phyloP scores from a whole-genome alignment of 2,797 vertebrate species.

The Percopsis omiscomaycus region DNA sequence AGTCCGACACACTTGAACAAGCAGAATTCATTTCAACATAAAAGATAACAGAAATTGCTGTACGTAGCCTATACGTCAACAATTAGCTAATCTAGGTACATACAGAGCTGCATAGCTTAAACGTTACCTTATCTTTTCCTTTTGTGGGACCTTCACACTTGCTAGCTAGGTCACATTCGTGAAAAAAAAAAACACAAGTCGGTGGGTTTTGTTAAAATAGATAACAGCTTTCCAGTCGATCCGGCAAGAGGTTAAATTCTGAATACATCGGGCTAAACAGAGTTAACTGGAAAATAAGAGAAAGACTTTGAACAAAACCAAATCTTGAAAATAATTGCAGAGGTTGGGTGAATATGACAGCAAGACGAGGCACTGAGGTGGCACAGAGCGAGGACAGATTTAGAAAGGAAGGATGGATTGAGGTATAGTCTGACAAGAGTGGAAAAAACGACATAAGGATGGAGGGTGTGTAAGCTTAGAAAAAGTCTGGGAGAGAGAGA shows the following conservation, averaged over 20 bases:
- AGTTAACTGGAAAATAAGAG: background rate
- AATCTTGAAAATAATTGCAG: background rate
- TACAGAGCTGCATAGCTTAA: too few species aligned
- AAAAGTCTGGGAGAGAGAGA: constrained; percentile 28
- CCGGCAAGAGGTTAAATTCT: background rate
- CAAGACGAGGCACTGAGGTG: background rate
- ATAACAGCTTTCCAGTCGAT: too few species aligned
- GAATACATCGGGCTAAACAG: background rate
- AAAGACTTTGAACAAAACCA: background rate
- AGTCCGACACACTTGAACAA: too few species aligned
- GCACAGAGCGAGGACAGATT: constrained; percentile 9
- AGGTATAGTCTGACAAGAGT: constrained; percentile 48
- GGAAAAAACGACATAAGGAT: constrained; percentile 47
- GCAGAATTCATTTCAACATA: too few species aligned
- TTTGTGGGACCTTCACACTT: background rate
- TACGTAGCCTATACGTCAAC: too few species aligned
- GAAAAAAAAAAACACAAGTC: too few species aligned
- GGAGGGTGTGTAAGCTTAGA: constrained; percentile 47
- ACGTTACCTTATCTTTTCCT: too few species aligned
- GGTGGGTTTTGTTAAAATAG: background rate
- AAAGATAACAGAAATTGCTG: too few species aligned
- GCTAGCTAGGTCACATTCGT: too few species aligned
- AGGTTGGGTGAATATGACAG: background rate
- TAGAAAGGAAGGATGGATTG: constrained; percentile 22
- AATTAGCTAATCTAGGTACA: too few species aligned